Base-by-base conservation (phyloP, 2,797 vertebrate genomes). In the Clarias fuscus region DNA sequence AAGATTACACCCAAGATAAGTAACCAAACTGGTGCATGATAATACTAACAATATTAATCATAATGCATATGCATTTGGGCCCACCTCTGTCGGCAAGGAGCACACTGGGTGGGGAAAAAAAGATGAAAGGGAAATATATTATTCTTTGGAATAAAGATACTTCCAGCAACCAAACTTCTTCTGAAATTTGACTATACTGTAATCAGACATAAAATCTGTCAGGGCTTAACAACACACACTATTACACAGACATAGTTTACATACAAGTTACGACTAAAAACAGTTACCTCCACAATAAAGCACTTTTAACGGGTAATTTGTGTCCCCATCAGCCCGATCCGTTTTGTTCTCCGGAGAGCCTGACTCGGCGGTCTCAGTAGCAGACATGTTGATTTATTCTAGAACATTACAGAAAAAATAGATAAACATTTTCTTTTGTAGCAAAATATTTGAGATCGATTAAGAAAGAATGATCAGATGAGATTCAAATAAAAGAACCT, bases 61-160 rank as follows among this genome's bases (percentile, higher is more conserved):
- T 81, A 67, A 80, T 43, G 7, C 7, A 13, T 27, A 27, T 30
- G 18, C 22, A 83, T 90, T 79, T 84, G 40, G 83, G 95, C 97
- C 94, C 92, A 99, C 98, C 97, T 99, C 98, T 92, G 96, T 96
- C 90, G 98, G 98, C 93, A 99, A 95, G 0, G 98, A 99, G 92
- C 98, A 99, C 70, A 99, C 98, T 99, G 92, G 48, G 37, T 37
- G 37, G 48, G 48, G 10, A 8, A 90, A 87, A 86, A 27, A 85
- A 84, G 67, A 70, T 3, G 1, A 2, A 62, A 4, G 14, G 56
- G 14, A 88, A 10, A 83, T 5, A 80, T 0, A 4, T 85, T 64
- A 85, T 56, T 18, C 10, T 58, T 56, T 6, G 8, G 53, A 58
- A 58, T 18, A 58, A 76, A n/a, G 6, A 56, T 27, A 10, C 7